Evolutionary conservation across 2,888 invertebrate species (phyloP), one percentile per base, ranked within the genome.

Genomic region (Chouioia cunea): DNA sequence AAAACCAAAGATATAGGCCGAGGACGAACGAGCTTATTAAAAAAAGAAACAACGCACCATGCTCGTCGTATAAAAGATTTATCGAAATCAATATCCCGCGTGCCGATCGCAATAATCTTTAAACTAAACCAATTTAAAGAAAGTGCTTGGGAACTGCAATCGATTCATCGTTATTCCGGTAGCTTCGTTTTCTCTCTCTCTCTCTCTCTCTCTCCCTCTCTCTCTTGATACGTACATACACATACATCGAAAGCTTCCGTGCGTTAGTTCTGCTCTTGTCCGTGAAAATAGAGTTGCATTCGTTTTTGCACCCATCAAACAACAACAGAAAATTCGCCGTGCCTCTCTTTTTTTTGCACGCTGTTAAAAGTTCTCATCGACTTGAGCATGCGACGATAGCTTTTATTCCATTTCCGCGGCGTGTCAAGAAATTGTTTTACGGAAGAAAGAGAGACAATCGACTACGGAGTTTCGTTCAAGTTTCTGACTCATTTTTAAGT

Each of bases 151-250:
- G 36, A 36, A 36, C 18, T n/a, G 47, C 50, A 70, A 65, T 65
- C 54, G 59, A 70, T 59, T 65, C 56, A 70, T 65, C 65, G 65
- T 56, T 60, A 65, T 56, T 65, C 15, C 59, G 36, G 20, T 47
- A 59, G 36, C 36, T 36, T 36, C 36, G 10, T 10, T 36, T 12
- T 3, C 10, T 36, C 36, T 36, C 36, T 36, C 36, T 36, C 36
- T 36, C 27, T 27, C 27, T 27, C 27, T 36, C 36, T 36, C 36
- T 36, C 36, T 36, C 27, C 12, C 36, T 36, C 36, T 36, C 36
- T 36, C 36, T 36, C 36, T 36, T 6, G 6, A 36, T 1, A 10
- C 47, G 27, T 43, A 44, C 43, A 43, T 43, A 10, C 47, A n/a
- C 36, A 50, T 23, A 36, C 20, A 14, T 15, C 36, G 43, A 44